phyloP scores from a whole-genome alignment of 2,113 vertebrate genomes.

The Halichoeres trimaculatus region DNA sequence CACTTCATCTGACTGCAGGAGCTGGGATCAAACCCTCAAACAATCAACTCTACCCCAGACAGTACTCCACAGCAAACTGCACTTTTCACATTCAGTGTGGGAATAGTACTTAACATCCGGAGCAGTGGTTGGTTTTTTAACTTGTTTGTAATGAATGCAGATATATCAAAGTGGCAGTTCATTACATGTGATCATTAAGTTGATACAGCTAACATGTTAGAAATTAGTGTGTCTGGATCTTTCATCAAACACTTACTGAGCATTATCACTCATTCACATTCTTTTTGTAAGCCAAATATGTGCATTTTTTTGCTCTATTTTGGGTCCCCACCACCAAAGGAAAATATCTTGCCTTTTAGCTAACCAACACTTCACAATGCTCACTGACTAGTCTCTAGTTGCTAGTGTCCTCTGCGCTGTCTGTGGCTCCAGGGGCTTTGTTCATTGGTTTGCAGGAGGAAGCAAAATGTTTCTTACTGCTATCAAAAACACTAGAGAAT shows the following conservation, averaged over 20 bases:
- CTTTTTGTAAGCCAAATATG: background rate
- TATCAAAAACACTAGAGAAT: too few relatives aligned
- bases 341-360: background rate
- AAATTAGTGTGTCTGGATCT: background rate
- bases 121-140: too few relatives aligned
- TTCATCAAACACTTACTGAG: background rate
- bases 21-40: too few relatives aligned
- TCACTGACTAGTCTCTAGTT: background rate
- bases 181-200: too few relatives aligned
- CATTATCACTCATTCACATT: background rate
- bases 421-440: background rate
- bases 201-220: too few relatives aligned
- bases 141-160: too few relatives aligned
- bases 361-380: background rate
- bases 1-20: too few relatives aligned
- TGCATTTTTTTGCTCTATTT: background rate
- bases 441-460: background rate
- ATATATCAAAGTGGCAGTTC: too few relatives aligned
- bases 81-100: background rate
- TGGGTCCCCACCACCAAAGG: background rate
- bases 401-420: background rate
- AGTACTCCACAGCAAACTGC: background rate
- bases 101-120: too few relatives aligned
- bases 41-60: background rate
- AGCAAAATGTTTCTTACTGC: too few relatives aligned